These are phyloP conservation scores for Ametastegia equiseti DNA, from an alignment of 2,888 invertebrate genomes.

Conservation along the genomic window DNA sequence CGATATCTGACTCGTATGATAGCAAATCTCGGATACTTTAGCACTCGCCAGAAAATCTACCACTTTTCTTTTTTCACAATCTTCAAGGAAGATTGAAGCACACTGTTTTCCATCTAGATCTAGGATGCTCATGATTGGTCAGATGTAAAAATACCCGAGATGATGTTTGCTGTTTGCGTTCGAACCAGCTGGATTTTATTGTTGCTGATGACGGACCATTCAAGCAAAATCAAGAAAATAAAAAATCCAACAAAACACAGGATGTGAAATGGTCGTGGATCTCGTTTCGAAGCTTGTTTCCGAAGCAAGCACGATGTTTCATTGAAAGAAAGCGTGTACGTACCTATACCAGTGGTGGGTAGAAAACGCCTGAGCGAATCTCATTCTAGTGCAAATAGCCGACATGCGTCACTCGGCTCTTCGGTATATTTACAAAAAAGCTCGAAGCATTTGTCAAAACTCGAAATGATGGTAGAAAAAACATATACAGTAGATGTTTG, in stretches of 20 bases:
- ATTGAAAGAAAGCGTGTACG: slow-evolving; percentile 13
- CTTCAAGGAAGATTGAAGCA: too few relatives aligned
- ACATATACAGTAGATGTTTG: slow-evolving; percentile 42
- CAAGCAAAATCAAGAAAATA: not conserved
- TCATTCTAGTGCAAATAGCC: slow-evolving; percentile 63
- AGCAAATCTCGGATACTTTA: too few relatives aligned
- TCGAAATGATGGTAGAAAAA: slow-evolving; percentile 48
- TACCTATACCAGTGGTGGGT: not conserved
- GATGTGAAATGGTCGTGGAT: not conserved
- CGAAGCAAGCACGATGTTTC: slow-evolving; percentile 27
- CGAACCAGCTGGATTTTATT: not conserved
- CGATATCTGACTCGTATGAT: too few relatives aligned
- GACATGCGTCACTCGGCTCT: slow-evolving; percentile 62
- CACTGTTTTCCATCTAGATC: too few relatives aligned
- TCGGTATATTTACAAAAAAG: slow-evolving; percentile 61
- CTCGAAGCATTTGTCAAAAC: slow-evolving; percentile 51
- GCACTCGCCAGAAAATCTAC: too few relatives aligned
- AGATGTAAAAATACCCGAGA: not conserved
- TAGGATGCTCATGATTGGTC: too few relatives aligned
- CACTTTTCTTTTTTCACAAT: too few relatives aligned
- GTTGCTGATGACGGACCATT: not conserved
- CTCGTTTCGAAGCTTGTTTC: not conserved
- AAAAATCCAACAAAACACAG: too few relatives aligned
- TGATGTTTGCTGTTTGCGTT: not conserved
- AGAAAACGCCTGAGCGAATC: slow-evolving; percentile 39